A percentile compares a stretch with the other conserved stretches of the same genome.
phyloP scores from a whole-genome alignment of 2,113 vertebrate species.

The Silurus asotus region DNA sequence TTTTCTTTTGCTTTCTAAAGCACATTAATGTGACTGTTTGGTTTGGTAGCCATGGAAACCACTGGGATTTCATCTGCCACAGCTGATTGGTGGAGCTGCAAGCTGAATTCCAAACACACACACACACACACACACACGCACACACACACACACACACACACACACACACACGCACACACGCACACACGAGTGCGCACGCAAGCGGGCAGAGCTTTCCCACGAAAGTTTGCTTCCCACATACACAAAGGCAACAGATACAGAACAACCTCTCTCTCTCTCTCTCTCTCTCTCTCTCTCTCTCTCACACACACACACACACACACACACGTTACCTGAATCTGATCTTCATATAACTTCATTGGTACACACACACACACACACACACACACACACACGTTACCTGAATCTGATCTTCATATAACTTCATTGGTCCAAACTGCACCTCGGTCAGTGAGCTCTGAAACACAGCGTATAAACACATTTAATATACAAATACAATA shows the following conservation, averaged over 20 bases:
- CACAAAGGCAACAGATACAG: background rate
- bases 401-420: slow-evolving; percentile 96
- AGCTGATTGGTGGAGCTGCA: slow-evolving; percentile 40
- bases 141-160: background rate
- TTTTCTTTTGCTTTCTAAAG: slow-evolving; percentile 67
- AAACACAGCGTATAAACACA: slow-evolving; percentile 54
- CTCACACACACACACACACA: background rate
- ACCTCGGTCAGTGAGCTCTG: slow-evolving; percentile 86
- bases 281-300: background rate
- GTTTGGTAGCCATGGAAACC: slow-evolving; percentile 64
- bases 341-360: slow-evolving; percentile 95
- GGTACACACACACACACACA: slow-evolving; percentile 60
- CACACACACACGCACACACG: background rate
- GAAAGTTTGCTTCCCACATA: background rate
- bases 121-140: background rate
- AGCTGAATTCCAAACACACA: background rate
- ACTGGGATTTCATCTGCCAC: slow-evolving; percentile 51
- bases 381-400: slow-evolving; percentile 66
- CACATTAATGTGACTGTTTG: slow-evolving; percentile 66
- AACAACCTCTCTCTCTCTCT: background rate
- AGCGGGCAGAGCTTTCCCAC: slow-evolving; percentile 2
- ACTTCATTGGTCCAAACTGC: slow-evolving; percentile 97
- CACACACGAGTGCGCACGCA: background rate
- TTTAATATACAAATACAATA: slow-evolving; percentile 1
- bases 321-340: slow-evolving; percentile 86